phyloP scores from a whole-genome alignment of 2,113 vertebrate genomes.

The Chloebia gouldiae region DNA sequence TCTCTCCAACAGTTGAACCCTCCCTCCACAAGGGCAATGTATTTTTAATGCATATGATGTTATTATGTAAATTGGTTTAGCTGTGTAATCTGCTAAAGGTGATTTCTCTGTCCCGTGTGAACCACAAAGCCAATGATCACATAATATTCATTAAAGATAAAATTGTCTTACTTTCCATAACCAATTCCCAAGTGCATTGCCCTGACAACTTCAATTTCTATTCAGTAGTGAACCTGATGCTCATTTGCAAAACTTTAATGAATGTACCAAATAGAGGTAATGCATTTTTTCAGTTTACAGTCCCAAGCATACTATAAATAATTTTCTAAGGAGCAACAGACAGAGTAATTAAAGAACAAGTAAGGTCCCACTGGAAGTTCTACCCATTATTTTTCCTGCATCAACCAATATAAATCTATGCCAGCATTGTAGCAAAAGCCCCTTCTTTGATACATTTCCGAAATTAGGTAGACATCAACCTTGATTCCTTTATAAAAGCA shows the following conservation, averaged over 20 bases:
- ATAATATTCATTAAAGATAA: constrained; percentile 66
- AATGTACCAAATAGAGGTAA: neutral
- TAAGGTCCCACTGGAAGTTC: neutral
- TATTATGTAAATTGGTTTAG: constrained; percentile 70
- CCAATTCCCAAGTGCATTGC: constrained; percentile 24
- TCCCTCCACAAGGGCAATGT: constrained; percentile 49
- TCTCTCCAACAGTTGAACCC: constrained; percentile 13
- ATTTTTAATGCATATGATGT: constrained; percentile 64
- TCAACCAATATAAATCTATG: neutral
- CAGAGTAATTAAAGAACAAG: constrained; percentile 23
- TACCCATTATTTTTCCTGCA: neutral
- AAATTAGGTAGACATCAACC: neutral
- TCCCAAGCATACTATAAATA: constrained; percentile 8
- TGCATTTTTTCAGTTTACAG: neutral
- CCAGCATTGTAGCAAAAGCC: neutral
- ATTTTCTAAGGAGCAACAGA: constrained; percentile 24
- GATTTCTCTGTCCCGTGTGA: constrained; percentile 50
- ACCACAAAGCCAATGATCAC: constrained; percentile 59
- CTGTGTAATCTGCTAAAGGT: constrained; percentile 64
- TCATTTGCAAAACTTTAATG: constrained; percentile 45
- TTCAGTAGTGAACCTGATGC: constrained; percentile 39
- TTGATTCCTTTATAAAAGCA: neutral
- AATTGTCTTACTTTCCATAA: constrained; percentile 64
- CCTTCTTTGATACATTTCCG: neutral
- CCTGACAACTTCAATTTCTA: constrained; percentile 59